Base-by-base conservation (phyloP, 2,888 invertebrate genomes). In the Psylliodes chrysocephalus region DNA sequence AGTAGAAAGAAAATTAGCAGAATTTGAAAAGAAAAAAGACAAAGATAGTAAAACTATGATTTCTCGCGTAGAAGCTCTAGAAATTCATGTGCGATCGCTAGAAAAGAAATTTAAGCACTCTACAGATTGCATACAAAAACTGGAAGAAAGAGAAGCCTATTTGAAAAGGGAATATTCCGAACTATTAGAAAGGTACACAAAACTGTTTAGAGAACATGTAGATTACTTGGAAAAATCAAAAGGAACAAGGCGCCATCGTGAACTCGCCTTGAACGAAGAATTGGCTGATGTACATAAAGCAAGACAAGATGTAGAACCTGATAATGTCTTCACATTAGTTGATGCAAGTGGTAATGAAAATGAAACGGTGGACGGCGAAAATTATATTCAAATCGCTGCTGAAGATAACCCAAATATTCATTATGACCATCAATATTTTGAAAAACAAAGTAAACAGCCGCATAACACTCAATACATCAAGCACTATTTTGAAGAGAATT, bases 211-310 rank as follows among this genome's bases (percentile, higher is more conserved):
- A 12, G 49, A 49, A 28, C 49, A 49, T 15, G 10, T 49, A 2
- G 28, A 49, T 2, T 49, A 17, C 17, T 12, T 49, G 49, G n/a
- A 49, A 25, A 49, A 49, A 19, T 25, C 28, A n/a, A 49, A 49
- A 2, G 2, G 5, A 1, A 12, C 17, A 4, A 42, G 15, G 15
- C 14, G 3, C 4, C 38, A 40, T 40, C 38, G 15, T 5, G 38
- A 40, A 15, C 38, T 40, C 2, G n/a, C n/a, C n/a, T 10, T 33
- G 33, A 33, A 8, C 10, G 33, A 33, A 33, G 33, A 10, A 10
- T 33, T 33, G 2, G 6, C 10, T 10, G 10, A n/a, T n/a, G n/a
- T n/a, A n/a, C n/a, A n/a, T n/a, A 22, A 22, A 22, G 22, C 2
- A 4, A 4, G 22, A 22, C 6, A 22, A 22, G 6, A 22, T 22